Base-by-base conservation (phyloP, 2,888 invertebrate genomes). In the Alloscopus bannaensis region DNA sequence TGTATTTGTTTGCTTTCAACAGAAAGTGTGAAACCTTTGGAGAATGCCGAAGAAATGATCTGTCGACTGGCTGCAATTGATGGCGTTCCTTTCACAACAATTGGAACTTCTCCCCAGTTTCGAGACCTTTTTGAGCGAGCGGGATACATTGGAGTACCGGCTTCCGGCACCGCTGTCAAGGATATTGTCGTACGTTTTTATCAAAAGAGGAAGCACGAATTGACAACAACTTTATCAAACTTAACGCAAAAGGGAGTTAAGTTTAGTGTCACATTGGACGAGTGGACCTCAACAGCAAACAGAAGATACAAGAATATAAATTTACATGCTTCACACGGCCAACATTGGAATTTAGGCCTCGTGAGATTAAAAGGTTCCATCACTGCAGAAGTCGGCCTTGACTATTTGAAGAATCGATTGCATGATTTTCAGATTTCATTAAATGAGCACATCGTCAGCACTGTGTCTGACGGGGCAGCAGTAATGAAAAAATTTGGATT, bases 271-370 rank as follows among this genome's bases (percentile, higher is more conserved):
- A 28, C 70, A 2, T 3, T 60, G 1, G 70, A 70, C 22, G 70
- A 70, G 24, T 70, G 60, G 70, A 60, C 70, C 2, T 70, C 70
- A 3, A 50, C 29, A 4, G 42, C 42, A 2, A 57, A 45, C 4
- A 24, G 45, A 18, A 29, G 69, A 16, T 69, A 57, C 18, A 26
- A 22, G 6, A 70, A 70, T 47, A 42, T 70, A 11, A 60, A 20
- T 16, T 1, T 66, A 2, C 50, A 66, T 45, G 18, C 40, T 13
- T 24, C 31, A 22, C 1, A 47, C 11, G 57, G 45, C 29, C 8
- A 64, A 31, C 26, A 64, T 52, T 47, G 6, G 26, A 42, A 65
- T 65, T 22, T 65, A 11, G 55, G 29, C 40, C 65, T 50, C 29
- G 40, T 29, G 2, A 11, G 55, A 42, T 52, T 72, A n/a, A 52